Base-by-base conservation (phyloP, 2,113 vertebrate genomes). In the Colinus virginianus region DNA sequence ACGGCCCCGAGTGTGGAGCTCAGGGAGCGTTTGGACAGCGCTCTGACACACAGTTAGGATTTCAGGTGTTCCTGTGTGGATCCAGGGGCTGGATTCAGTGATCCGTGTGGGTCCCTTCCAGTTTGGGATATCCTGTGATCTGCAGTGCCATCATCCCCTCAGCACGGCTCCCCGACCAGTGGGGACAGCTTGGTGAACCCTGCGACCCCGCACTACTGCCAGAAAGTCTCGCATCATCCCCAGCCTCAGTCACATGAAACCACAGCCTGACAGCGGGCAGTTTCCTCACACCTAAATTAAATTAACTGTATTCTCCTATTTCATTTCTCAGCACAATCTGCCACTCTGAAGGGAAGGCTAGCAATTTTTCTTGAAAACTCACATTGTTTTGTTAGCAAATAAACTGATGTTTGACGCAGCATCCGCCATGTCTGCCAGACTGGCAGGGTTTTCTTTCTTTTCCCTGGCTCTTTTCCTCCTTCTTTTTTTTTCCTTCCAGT, bases 331-430 rank as follows among this genome's bases (percentile, higher is more conserved):
- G 70, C 40, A 78, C 42, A 49, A 43, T 38, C 36, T 78, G 76
- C 30, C 66, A 72, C 75, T 93, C 51, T 66, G 48, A 92, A 90
- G 58, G n/a, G 32, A 84, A 82, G 48, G 32, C 49, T 83, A 46
- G 55, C 67, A 66, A 49, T 76, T 89, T 92, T 87, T 90, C 2
- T 32, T 77, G 75, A 93, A 95, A 92, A 72, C 61, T 84, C 70
- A 82, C 45, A 46, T 72, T 93, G 70, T 94, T 94, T 93, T 90
- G 58, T 90, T 90, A 88, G 82, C 77, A 90, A 92, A 90, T 90
- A 92, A 89, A 94, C 45, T 55, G 22, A 30, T 20, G 32, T 89
- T 96, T 93, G 88, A 90, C n/a, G 78, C 40, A 83, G 68, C 36
- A 62, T 83, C 84, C 2, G 0, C 72, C 83, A 77, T 30, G 34